Percentiles rank a stretch among this genome's conserved stretches.
phyloP scores from a whole-genome alignment of 2,113 vertebrate species.

The Urocynchramus pylzowi region DNA sequence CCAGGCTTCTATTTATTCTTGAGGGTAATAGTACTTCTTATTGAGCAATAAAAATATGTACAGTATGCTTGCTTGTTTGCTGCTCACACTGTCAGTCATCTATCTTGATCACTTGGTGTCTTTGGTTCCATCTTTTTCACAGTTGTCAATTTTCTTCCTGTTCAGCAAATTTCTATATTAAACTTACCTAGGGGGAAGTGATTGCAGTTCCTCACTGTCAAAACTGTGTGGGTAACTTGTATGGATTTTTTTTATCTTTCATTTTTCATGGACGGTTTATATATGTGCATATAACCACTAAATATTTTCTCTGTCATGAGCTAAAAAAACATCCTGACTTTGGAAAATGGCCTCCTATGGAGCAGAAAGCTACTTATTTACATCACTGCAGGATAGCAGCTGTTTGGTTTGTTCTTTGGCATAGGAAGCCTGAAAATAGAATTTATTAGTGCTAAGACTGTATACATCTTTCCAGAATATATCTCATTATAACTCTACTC shows the following conservation, averaged over 20 bases:
- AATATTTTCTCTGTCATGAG: neutral
- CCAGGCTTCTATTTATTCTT: neutral
- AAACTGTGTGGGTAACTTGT: neutral
- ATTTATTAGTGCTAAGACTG: neutral
- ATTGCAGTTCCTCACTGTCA: neutral
- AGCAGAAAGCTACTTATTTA: conserved; percentile 11
- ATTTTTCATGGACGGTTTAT: neutral
- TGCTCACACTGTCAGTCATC: neutral
- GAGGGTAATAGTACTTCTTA: neutral
- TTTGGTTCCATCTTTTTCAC: neutral
- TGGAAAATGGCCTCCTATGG: neutral
- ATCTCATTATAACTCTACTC: neutral
- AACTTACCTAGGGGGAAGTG: neutral
- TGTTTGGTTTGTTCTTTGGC: conserved; percentile 7
- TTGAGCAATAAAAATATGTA: neutral
- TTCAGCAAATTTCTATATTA: neutral
- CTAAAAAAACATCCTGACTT: neutral
- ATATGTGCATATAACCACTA: neutral
- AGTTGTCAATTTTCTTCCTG: neutral
- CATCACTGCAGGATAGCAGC: neutral
- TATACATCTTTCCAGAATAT: neutral
- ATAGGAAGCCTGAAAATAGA: neutral
- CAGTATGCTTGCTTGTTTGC: neutral
- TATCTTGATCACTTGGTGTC: neutral
- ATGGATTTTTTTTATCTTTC: neutral